These are phyloP conservation scores for Griposia aprilina DNA, from an alignment of 2,888 invertebrate genomes.

Conservation along the genomic window DNA sequence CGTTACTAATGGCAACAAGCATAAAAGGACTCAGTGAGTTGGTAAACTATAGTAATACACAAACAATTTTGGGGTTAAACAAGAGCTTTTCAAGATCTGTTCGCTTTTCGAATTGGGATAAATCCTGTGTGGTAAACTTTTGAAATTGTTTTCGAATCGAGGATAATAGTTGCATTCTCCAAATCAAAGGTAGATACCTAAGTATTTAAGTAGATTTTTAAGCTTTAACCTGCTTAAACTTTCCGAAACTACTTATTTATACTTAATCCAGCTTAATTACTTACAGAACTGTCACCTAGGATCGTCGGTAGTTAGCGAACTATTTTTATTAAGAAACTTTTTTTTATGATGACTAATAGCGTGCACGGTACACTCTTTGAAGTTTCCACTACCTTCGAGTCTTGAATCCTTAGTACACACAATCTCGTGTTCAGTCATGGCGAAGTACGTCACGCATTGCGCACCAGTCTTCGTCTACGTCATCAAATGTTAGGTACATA, in stretches of 20 bases:
- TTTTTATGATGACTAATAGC: not conserved
- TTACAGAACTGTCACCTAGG: not conserved
- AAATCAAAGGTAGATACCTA: not conserved
- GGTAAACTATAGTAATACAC: slow-evolving; percentile 2
- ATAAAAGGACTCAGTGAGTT: slow-evolving; percentile 29
- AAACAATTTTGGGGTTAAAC: slow-evolving; percentile 9
- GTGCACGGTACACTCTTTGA: not conserved
- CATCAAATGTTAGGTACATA: slow-evolving; percentile 41
- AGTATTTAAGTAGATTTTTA: not conserved
- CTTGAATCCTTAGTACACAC: slow-evolving; percentile 71
- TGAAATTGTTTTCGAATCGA: not conserved
- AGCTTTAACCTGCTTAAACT: slow-evolving; percentile 6
- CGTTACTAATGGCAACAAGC: slow-evolving; percentile 20
- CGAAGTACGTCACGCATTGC: slow-evolving; percentile 74
- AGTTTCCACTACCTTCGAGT: slow-evolving; percentile 24
- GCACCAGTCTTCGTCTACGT: slow-evolving; percentile 60
- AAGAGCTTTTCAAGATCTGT: not conserved
- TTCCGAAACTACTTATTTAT: not conserved
- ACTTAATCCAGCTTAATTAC: not conserved
- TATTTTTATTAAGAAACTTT: slow-evolving; percentile 16
- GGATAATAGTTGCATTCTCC: not conserved
- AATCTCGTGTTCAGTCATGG: slow-evolving; percentile 75
- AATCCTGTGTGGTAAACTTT: not conserved
- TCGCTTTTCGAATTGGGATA: not conserved
- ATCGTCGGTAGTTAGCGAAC: not conserved